Base-by-base conservation (phyloP, 2,797 vertebrate genomes). In the Garrulus glandarius region DNA sequence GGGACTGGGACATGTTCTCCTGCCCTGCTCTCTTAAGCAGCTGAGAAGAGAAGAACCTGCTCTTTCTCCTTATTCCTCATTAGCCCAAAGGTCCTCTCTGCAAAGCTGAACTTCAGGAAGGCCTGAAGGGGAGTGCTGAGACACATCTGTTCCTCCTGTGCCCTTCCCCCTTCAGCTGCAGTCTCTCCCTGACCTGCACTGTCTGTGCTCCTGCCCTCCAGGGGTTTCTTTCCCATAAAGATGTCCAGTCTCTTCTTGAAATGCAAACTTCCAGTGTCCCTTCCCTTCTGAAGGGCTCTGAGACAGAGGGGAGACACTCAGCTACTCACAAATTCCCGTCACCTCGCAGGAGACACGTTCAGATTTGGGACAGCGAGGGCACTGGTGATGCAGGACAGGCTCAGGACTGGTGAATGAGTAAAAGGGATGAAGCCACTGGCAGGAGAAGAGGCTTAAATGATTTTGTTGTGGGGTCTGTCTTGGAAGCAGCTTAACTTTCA, bases 1-100 rank as follows among this genome's bases (percentile, higher is more conserved):
- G 47, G 18, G 18, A 19, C n/a, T 0, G 4, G n/a, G 30, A 7
- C 1, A 1, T 3, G 10, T 19, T 71, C 47, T 70, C 27, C 41
- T 64, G 41, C 75, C 23, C 39, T 47, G 24, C 18, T 67, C 6
- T 56, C 41, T 29, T 15, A 24, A 50, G 17, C 1, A 55, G 49
- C 7, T 0, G 9, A 18, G 68, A 37, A 20, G 22, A 0, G 8
- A 34, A 68, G 39, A 85, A 41, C 24, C 3, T 18, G 12, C 27
- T 55, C 53, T 64, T 79, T 63, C 29, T 76, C 26, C 20, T 46
- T n/a, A 15, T 43, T 52, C 20, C 41, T 17, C 59, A 30, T 76
- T 21, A 53, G n/a, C 37, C 5, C 68, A 41, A 65, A 47, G 34
- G 24, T 50, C 13, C 37, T 60, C 49, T 60, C 36, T 92, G 22